Conservation (phyloP, 2,113 vertebrate species). For the Scomber colias region DNA sequence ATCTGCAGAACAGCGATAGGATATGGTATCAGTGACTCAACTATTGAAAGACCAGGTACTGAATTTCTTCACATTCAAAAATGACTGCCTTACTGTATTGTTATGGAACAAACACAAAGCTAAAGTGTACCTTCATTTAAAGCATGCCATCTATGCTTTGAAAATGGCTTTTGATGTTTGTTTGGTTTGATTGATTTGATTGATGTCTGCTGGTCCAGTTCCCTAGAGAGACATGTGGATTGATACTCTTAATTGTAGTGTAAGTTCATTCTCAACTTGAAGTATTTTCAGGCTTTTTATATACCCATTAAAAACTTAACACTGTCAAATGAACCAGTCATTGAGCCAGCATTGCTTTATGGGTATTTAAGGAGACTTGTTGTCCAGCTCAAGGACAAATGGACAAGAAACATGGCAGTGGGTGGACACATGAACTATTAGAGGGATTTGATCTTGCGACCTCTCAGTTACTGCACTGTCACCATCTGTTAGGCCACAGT, state of each 20-base stretch:
- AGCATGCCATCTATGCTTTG: not conserved
- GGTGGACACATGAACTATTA: conserved; percentile 15
- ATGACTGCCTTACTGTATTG: not conserved
- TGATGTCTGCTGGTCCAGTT: too few species aligned
- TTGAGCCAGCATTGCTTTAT: not conserved
- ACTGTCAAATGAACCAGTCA: not conserved
- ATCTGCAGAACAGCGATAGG: not conserved
- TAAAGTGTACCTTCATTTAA: not conserved
- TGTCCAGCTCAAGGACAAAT: conserved; percentile 31
- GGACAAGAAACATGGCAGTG: conserved; percentile 14
- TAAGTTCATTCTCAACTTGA: too few species aligned
- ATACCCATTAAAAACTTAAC: not conserved
- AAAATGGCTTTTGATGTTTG: not conserved
- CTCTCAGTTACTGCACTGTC: conserved; percentile 41
- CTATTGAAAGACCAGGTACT: conserved; percentile 5
- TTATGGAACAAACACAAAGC: not conserved
- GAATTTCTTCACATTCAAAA: not conserved
- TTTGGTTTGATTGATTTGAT: not conserved
- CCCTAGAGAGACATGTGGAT: not conserved
- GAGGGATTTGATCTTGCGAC: conserved; percentile 24
- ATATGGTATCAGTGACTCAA: conserved; percentile 12
- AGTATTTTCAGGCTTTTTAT: not conserved
- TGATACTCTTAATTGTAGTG: not conserved
- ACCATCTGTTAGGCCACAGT: conserved; percentile 40
- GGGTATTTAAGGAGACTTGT: not conserved